Evolutionary conservation across 2,888 invertebrate species (phyloP).

Genomic region (Cynaeus angustus): DNA sequence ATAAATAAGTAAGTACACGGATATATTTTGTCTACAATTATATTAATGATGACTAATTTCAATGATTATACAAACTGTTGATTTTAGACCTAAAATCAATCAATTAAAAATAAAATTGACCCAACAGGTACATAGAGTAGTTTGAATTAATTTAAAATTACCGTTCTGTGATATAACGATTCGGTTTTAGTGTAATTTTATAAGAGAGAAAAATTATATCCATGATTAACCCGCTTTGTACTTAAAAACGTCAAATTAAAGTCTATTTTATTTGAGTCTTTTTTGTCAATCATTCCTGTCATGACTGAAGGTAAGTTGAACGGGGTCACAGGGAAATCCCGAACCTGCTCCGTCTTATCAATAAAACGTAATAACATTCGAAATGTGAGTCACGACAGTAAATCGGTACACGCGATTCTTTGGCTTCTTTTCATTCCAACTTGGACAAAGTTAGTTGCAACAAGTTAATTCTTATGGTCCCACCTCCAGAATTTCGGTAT

Average conservation of each 20-base stretch:
- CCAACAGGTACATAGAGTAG: too few species aligned
- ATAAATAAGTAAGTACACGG: too few species aligned
- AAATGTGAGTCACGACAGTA: slow-evolving; percentile 51
- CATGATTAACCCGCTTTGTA: slow-evolving; percentile 46
- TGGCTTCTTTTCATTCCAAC: slow-evolving; percentile 28
- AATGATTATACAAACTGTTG: too few species aligned
- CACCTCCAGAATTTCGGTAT: slow-evolving; percentile 65
- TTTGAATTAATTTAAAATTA: slow-evolving; percentile 26
- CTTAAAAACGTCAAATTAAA: slow-evolving; percentile 43
- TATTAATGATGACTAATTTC: too few species aligned
- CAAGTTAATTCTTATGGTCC: slow-evolving; percentile 26
- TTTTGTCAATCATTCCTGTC: slow-evolving; percentile 28
- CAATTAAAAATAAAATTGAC: too few species aligned
- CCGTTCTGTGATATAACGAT: slow-evolving; percentile 48
- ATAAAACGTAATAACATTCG: slow-evolving; percentile 53
- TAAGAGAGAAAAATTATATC: slow-evolving; percentile 34
- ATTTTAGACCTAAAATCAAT: too few species aligned
- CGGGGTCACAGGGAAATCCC: slow-evolving; percentile 23
- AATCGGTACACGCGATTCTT: slow-evolving; percentile 49
- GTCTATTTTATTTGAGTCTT: slow-evolving; percentile 34
- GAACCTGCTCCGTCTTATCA: slow-evolving; percentile 44
- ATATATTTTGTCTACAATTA: too few species aligned
- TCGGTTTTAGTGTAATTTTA: slow-evolving; percentile 44
- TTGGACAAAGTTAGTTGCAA: slow-evolving; percentile 20
- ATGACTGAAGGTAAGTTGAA: slow-evolving; percentile 29